phyloP scores from a whole-genome alignment of 1,140 invertebrate species.

The Eumeta japonica region DNA sequence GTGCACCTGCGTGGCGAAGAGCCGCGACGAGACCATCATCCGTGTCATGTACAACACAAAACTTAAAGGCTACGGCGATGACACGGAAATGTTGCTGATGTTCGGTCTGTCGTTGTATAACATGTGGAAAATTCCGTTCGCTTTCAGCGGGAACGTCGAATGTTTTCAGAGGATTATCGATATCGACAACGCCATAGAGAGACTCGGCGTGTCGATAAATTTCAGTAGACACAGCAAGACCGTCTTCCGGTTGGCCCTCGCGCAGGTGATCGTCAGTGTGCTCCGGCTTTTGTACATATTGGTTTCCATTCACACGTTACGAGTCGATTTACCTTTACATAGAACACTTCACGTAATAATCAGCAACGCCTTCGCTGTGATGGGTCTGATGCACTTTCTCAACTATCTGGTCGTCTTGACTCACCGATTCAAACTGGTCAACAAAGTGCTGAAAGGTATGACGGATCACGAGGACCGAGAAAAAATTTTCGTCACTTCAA shows the following conservation, averaged over 20 bases:
- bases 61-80: conserved; percentile 32
- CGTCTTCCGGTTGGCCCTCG: conserved; percentile 11
- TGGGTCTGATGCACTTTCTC: conserved; percentile 21
- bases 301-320: conserved; percentile 13
- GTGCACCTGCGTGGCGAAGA: conserved; percentile 16
- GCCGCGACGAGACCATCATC: conserved; percentile 25
- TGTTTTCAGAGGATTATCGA: conserved; percentile 19
- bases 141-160: conserved; percentile 13
- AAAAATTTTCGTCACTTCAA: too few species aligned
- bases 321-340: conserved; percentile 14
- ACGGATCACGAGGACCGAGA: conserved; percentile 14
- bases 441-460: conserved; percentile 22
- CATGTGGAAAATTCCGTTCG: conserved; percentile 31
- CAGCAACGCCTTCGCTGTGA: conserved; percentile 20
- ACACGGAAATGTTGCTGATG: conserved; percentile 22
- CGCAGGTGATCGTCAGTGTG: conserved; percentile 13
- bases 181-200: conserved; percentile 21
- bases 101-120: conserved; percentile 19
- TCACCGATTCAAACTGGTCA: conserved; percentile 21
- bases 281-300: conserved; percentile 21
- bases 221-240: conserved; percentile 13
- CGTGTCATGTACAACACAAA: conserved; percentile 27
- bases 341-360: conserved; percentile 25
- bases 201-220: conserved; percentile 18
- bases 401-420: conserved; percentile 17